Percentiles rank a stretch among this genome's conserved stretches.
Evolutionary conservation across 2,888 invertebrate species (phyloP).

Genomic region (Tinea trinotella): DNA sequence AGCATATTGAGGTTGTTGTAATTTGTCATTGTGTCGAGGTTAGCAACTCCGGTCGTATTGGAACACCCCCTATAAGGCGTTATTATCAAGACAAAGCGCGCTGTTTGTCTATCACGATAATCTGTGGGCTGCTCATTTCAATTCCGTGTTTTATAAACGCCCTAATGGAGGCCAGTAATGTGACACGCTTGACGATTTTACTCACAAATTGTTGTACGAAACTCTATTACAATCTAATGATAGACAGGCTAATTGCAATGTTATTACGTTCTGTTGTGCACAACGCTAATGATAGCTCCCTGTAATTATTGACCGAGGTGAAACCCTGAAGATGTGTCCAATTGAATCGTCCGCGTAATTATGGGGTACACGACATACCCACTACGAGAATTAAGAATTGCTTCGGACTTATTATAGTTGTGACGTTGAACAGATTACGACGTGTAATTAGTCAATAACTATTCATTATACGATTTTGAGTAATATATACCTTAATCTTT

Average conservation of each 20-base stretch:
- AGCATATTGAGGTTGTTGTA: slow-evolving; percentile 21
- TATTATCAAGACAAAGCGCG: slow-evolving; percentile 66
- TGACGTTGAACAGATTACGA: neutral
- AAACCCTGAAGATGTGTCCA: slow-evolving; percentile 69
- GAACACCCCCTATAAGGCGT: slow-evolving; percentile 50
- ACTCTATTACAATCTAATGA: slow-evolving; percentile 72
- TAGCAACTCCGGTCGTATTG: slow-evolving; percentile 24
- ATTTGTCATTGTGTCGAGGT: slow-evolving; percentile 31
- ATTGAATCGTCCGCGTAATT: slow-evolving; percentile 58
- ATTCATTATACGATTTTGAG: neutral
- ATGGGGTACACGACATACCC: slow-evolving; percentile 25
- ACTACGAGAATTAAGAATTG: neutral
- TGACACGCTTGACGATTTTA: slow-evolving; percentile 73
- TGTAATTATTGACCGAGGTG: slow-evolving; percentile 69
- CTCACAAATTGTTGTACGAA: slow-evolving; percentile 71
- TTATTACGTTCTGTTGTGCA: slow-evolving; percentile 68
- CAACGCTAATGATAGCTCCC: slow-evolving; percentile 57
- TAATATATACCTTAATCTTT: no score
- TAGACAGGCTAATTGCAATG: slow-evolving; percentile 69
- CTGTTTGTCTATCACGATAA: slow-evolving; percentile 69
- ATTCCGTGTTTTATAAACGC: slow-evolving; percentile 70
- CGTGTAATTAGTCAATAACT: neutral
- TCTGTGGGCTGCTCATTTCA: slow-evolving; percentile 69
- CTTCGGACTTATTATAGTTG: neutral
- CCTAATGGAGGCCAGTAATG: slow-evolving; percentile 69